A percentile compares a stretch with the other conserved stretches of the same genome.
These are phyloP conservation scores for Tricholaema leucomelas DNA, from an alignment of 2,113 vertebrate species.

Conservation along the genomic window DNA sequence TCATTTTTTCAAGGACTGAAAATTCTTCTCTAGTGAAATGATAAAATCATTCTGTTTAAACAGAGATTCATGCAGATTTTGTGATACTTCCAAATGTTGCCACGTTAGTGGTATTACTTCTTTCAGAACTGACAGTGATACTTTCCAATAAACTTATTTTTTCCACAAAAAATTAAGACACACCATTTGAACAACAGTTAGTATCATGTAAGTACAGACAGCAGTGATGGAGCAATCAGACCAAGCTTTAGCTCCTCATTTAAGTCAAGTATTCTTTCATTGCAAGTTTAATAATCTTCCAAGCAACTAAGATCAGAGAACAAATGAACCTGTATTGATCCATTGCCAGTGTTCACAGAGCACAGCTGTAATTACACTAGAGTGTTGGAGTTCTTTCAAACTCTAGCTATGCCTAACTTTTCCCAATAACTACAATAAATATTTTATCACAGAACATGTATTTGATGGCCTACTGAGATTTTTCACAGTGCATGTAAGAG, in stretches of 20 bases:
- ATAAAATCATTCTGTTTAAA: background rate
- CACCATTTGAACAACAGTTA: conserved; percentile 33
- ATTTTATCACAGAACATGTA: conserved; percentile 98
- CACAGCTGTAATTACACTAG: conserved; percentile 88
- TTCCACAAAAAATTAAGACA: conserved; percentile 58
- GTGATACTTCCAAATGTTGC: background rate
- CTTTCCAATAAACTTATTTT: conserved; percentile 25
- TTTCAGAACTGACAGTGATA: background rate
- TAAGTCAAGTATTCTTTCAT: conserved; percentile 78
- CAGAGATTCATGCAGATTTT: background rate
- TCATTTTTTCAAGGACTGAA: background rate
- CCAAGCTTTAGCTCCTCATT: conserved; percentile 76
- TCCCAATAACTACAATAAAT: conserved; percentile 94
- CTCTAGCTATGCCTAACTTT: conserved; percentile 84
- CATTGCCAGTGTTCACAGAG: conserved; percentile 73
- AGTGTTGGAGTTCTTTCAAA: conserved; percentile 91
- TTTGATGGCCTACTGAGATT: conserved; percentile 92
- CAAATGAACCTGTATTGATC: conserved; percentile 82
- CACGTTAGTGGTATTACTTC: background rate
- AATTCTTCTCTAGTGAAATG: background rate
- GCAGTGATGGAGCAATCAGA: conserved; percentile 58
- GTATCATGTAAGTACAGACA: background rate
- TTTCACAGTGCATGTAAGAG: conserved; percentile 87
- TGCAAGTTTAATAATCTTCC: conserved; percentile 74
- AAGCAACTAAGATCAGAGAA: conserved; percentile 80